Evolutionary conservation across 2,888 invertebrate genomes (phyloP).

Genomic region (Elegia similella): DNA sequence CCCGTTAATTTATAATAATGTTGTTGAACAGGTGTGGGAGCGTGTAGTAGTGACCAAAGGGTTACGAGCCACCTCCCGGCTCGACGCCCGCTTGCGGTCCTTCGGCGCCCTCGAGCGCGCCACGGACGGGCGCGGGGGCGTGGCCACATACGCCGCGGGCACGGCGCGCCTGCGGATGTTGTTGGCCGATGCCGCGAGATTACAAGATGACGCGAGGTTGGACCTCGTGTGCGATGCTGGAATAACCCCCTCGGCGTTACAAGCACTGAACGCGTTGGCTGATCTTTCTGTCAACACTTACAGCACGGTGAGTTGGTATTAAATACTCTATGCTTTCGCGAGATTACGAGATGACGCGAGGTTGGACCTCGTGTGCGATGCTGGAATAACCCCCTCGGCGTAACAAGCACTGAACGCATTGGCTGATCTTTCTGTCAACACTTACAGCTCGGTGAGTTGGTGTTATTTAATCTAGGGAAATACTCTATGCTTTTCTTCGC

Average conservation of each 20-base stretch:
- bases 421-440: conserved; percentile 59
- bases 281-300: conserved; percentile 64
- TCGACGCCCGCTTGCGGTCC: conserved; percentile 85
- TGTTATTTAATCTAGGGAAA: too few relatives aligned
- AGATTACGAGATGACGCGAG: conserved; percentile 83
- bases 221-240: conserved; percentile 68
- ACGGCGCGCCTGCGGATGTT: conserved; percentile 75
- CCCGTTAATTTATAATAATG: not conserved
- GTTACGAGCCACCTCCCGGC: conserved; percentile 63
- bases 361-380: conserved; percentile 61
- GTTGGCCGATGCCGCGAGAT: conserved; percentile 83
- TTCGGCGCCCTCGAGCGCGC: conserved; percentile 83
- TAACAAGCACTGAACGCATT: conserved; percentile 54
- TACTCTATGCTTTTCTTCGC: too few relatives aligned
- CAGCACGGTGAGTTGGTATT: conserved; percentile 53
- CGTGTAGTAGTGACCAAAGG: conserved; percentile 62
- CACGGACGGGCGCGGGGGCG: conserved; percentile 83
- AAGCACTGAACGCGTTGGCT: conserved; percentile 54
- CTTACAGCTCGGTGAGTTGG: conserved; percentile 61
- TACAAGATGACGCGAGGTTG: conserved; percentile 81
- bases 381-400: conserved; percentile 61
- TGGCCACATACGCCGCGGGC: conserved; percentile 73
- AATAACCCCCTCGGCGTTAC: conserved; percentile 55
- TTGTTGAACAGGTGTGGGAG: conserved; percentile 84
- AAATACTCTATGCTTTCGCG: too few relatives aligned